Conservation (phyloP, 1,140 invertebrate species). For the Drosophila kohkoa region DNA sequence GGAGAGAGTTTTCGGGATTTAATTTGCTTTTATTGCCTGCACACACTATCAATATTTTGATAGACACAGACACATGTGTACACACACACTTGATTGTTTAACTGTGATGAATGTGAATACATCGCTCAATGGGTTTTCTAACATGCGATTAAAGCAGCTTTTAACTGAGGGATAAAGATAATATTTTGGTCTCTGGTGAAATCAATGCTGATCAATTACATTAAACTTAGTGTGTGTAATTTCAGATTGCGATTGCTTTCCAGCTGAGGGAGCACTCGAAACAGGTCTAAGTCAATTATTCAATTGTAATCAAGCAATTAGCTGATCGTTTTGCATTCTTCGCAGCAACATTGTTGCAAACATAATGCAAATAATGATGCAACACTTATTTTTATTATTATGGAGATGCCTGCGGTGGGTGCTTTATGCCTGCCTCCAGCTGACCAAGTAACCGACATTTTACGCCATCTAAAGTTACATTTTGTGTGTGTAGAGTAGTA, state of each 20-base stretch:
- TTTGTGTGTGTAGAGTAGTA: constrained; percentile 16
- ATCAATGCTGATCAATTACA: neutral
- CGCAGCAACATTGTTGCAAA: neutral
- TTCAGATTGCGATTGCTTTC: neutral
- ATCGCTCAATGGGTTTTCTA: neutral
- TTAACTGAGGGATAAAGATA: too few relatives aligned
- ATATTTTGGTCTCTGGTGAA: neutral
- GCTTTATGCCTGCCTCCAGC: constrained; percentile 40
- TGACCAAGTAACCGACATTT: constrained; percentile 80
- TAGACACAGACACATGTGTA: neutral
- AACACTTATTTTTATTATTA: constrained; percentile 29
- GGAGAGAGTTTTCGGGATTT: constrained; percentile 25
- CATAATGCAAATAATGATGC: constrained; percentile 32
- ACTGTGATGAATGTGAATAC: neutral
- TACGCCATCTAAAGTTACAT: constrained; percentile 67
- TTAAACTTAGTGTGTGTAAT: neutral
- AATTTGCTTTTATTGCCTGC: constrained; percentile 42
- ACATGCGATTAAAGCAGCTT: constrained; percentile 1
- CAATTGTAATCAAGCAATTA: constrained; percentile 4
- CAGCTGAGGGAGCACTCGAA: neutral
- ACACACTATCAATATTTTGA: constrained; percentile 14
- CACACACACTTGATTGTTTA: neutral
- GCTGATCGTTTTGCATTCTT: constrained; percentile 4
- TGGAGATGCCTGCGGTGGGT: constrained; percentile 41
- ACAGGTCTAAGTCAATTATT: neutral